Evolutionary conservation across 2,888 invertebrate genomes (phyloP), one percentile per base, ranked within the genome.

Genomic region (Pollenia labialis): DNA sequence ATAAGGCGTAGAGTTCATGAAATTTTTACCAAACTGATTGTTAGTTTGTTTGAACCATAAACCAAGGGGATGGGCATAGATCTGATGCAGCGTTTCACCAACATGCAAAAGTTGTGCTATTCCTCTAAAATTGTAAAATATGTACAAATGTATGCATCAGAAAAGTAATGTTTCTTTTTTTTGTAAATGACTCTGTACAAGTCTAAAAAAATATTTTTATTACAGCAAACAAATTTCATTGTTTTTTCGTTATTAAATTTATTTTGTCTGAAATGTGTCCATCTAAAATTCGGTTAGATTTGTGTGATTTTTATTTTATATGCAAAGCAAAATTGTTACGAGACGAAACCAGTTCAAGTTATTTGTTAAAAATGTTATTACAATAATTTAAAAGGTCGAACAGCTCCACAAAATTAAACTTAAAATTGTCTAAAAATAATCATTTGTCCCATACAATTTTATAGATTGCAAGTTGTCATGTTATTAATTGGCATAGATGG

Each of bases 101-200:
- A 97, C 95, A 88, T 95, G 95, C 40, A 98, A 93, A 90, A 98
- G 95, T 93, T 99, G 99, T 50, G 96, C 94, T 2, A 98, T 94
- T 0, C 98, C 98, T 66, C 96, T 93, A 69, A 50, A 77, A 77
- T 1, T 23, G 32, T 44, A 44, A 60, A 4, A 23, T 44, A 23
- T 42, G 42, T 32, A 6, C 42, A 18, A 12, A 8, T 23, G 9
- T 42, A 50, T 23, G 23, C 42, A 18, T n/a, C 9, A 42, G 4
- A 52, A 75, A 58, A 75, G 44, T 11, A 48, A 11, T 44, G 23
- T 9, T 50, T 23, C n/a, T 42, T 48, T 4, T 2, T n/a, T 32
- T 46, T 44, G 11, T 23, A 48, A 42, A 40, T 23, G 40, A 42
- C 2, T 60, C 14, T 40, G 40, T 42, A 7, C 8, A 42, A 42